phyloP scores from a whole-genome alignment of 2,113 vertebrate species.

The Tursiops truncatus region DNA sequence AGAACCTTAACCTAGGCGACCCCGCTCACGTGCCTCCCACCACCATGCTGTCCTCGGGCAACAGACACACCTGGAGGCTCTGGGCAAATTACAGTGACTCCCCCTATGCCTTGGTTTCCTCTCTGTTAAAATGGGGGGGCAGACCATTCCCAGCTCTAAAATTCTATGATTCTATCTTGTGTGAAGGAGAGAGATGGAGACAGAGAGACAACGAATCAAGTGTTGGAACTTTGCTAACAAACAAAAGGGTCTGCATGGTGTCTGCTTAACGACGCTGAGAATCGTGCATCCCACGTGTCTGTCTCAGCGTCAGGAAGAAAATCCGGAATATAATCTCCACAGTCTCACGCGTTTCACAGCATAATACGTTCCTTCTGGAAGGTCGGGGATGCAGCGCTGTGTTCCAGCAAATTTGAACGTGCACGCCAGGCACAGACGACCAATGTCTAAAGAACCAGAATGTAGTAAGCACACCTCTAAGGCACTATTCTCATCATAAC shows the following conservation, averaged over 20 bases:
- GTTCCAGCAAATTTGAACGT: neutral
- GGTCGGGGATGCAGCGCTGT: neutral
- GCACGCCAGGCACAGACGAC: accelerated
- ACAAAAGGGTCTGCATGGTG: accelerated
- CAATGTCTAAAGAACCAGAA: neutral
- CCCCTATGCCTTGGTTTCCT: neutral
- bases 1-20: accelerated
- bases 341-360: neutral
- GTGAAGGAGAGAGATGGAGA: neutral
- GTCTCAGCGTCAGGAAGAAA: accelerated
- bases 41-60: accelerated
- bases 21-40: accelerated
- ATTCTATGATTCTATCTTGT: neutral
- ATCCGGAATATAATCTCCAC: neutral
- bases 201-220: neutral
- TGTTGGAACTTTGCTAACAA: too few relatives aligned
- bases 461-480: accelerated
- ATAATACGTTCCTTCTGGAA: neutral
- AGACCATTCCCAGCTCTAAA: neutral
- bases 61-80: accelerated
- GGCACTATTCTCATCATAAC: accelerated
- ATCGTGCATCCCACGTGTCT: accelerated
- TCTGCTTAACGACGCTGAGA: accelerated
- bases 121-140: too few relatives aligned
- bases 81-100: accelerated